Evolutionary conservation across 2,888 invertebrate species (phyloP).

Genomic region (Strigamia maritima): DNA sequence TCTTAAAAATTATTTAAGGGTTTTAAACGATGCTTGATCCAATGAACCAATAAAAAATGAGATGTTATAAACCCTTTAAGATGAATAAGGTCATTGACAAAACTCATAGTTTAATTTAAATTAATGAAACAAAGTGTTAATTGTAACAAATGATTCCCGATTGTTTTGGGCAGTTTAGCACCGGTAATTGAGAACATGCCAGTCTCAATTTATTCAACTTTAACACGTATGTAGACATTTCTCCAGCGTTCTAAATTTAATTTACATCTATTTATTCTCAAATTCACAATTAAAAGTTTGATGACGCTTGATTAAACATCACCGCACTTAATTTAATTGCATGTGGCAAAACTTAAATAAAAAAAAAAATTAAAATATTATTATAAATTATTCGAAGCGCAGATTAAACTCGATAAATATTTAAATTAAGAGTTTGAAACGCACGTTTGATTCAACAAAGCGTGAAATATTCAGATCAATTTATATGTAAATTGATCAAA

Average conservation of each 20-base stretch:
- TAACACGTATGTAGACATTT: neutral
- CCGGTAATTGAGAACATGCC: neutral
- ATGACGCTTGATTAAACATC: neutral
- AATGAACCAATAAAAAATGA: no score
- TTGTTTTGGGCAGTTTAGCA: neutral
- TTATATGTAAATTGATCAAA: neutral
- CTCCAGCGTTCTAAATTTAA: neutral
- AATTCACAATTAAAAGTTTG: neutral
- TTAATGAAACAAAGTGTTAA: neutral
- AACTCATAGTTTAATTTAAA: neutral
- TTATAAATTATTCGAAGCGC: neutral
- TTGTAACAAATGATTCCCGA: neutral
- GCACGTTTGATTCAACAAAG: neutral
- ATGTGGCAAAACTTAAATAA: neutral
- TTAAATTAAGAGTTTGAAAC: neutral
- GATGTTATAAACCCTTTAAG: no score
- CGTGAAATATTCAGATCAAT: neutral
- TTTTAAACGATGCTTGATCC: no score
- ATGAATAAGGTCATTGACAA: no score
- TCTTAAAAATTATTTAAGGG: no score
- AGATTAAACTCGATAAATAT: conserved; percentile 5
- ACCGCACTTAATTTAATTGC: neutral
- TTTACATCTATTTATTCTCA: neutral
- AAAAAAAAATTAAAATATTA: neutral
- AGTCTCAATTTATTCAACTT: neutral